These are phyloP conservation scores for Rhombomys opimus DNA, from an alignment of 2,113 vertebrate species.

Conservation along the genomic window DNA sequence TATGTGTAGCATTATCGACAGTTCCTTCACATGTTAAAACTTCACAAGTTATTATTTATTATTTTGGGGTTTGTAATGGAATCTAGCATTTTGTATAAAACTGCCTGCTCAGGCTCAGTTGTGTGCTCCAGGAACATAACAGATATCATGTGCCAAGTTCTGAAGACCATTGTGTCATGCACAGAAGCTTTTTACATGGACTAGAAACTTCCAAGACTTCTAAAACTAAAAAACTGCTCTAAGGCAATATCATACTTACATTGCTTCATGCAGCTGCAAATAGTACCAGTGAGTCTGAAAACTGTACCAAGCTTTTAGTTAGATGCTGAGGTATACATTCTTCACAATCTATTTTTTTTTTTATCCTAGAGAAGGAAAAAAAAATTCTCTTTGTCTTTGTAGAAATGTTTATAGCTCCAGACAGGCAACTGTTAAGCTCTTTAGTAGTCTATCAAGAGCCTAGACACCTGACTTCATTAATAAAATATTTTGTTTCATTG, in stretches of 20 bases:
- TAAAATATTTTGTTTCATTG: neutral
- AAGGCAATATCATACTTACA: neutral
- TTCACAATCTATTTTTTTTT: constrained; percentile 50
- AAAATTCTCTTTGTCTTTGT: neutral
- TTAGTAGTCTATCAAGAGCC: constrained; percentile 5
- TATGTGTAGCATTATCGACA: neutral
- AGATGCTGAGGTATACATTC: neutral
- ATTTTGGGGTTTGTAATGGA: neutral
- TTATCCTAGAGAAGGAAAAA: neutral
- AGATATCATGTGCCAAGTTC: neutral
- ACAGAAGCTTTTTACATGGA: constrained; percentile 19
- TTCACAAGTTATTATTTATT: constrained; percentile 32
- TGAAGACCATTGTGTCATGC: neutral
- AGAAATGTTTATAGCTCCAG: neutral
- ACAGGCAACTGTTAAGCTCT: neutral
- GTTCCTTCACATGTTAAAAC: neutral
- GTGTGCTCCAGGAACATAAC: neutral
- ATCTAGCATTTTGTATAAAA: neutral
- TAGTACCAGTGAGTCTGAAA: constrained; percentile 47
- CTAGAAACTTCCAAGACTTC: constrained; percentile 55
- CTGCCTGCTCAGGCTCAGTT: neutral
- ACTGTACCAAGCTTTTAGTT: constrained; percentile 35
- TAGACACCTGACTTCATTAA: neutral
- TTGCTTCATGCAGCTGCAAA: constrained; percentile 50
- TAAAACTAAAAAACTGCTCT: constrained; percentile 66